Base-by-base conservation (phyloP, 2,888 invertebrate genomes). In the Dusona sp. region DNA sequence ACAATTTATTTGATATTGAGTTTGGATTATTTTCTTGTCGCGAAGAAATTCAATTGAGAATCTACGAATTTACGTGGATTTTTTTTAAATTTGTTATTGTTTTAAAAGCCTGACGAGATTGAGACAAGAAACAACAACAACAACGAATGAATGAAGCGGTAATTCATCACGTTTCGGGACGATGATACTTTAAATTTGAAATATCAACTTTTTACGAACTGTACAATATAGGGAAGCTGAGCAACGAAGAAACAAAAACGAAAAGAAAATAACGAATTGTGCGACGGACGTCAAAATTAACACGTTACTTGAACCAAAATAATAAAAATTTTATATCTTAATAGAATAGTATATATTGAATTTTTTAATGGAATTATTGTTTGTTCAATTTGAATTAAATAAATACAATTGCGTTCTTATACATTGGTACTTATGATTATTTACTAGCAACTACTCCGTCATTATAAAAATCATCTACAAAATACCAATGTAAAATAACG, bases 1-100 rank as follows among this genome's bases (percentile, higher is more conserved):
- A 86, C 84, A 65, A 78, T 74, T 86, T 48, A 78, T 80, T 73
- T 19, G 57, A 29, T 73, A 68, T 72, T 75, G 65, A 74, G 81
- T 79, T 78, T 73, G 11, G 16, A 22, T 61, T 61, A 51, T 65
- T 79, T 38, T 65, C 25, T 68, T 54, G 65, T 42, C 36, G 25
- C 16, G 11, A 73, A 73, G 42, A 42, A 9, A 42, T 42, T 79
- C 29, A 38, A 77, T 36, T 6, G 61, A 68, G 68, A 61, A 57
- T 72, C 33, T 22, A 79, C 57, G 36, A 48, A 48, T 36, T n/a
- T 51, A 25, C 22, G 29, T 51, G 25, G 16, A 8, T 25, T 22
- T 51, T 70, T 70, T 64, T n/a, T n/a, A n/a, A 45, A 38, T 25
- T 51, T 3, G n/a, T 9, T 42, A 42, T 74, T 29, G 25, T 74